Conservation (phyloP, 2,888 invertebrate species). For the Lysandra coridon region DNA sequence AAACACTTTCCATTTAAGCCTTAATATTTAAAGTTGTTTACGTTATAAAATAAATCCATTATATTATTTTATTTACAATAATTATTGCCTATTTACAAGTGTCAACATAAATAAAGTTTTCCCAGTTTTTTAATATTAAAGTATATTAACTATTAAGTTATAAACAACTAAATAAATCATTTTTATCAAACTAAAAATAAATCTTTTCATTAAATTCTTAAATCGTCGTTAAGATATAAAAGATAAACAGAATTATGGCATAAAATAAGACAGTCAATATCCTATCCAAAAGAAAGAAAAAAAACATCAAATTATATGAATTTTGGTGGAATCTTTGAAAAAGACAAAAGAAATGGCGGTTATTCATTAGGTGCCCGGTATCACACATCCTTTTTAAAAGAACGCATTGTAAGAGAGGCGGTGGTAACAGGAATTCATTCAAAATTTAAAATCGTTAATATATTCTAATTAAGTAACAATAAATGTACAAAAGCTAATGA, state of each 20-base stretch:
- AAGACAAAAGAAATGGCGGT: neutral
- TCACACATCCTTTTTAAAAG: neutral
- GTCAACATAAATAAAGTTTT: neutral
- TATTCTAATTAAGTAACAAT: slow-evolving; percentile 24
- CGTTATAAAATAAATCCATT: slow-evolving; percentile 1
- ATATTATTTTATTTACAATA: neutral
- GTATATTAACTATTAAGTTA: neutral
- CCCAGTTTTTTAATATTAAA: slow-evolving; percentile 1
- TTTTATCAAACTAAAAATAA: neutral
- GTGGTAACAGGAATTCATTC: slow-evolving; percentile 9
- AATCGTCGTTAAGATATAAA: neutral
- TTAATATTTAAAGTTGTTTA: slow-evolving; percentile 2
- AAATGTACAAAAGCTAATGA: slow-evolving; percentile 18
- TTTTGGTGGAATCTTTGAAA: neutral
- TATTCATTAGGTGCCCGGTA: neutral
- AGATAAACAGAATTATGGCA: slow-evolving; percentile 16
- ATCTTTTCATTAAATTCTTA: neutral
- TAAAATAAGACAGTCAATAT: neutral
- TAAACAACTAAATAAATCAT: slow-evolving; percentile 4
- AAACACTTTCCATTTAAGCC: neutral
- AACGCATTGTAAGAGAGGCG: neutral
- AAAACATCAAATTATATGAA: neutral
- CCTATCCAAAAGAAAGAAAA: neutral
- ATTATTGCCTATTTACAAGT: neutral
- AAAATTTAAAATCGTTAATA: neutral